Conservation (phyloP, 2,888 invertebrate species). For the Leucoma salicis region DNA sequence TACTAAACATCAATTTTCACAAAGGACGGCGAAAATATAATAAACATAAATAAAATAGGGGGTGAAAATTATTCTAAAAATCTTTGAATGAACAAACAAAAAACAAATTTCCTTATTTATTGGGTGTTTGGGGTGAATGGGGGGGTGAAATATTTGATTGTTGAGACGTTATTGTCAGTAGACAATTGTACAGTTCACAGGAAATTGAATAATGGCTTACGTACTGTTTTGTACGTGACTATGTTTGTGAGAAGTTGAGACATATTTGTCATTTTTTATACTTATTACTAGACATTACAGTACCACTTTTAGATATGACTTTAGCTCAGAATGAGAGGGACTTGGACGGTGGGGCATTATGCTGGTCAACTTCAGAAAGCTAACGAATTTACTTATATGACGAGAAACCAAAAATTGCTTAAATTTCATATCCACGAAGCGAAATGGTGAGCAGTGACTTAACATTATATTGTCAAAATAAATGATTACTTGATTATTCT, state of each 20-base stretch:
- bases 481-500: too few relatives aligned
- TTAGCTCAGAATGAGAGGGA: too few relatives aligned
- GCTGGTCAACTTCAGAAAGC: too few relatives aligned
- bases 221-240: conserved; percentile 33
- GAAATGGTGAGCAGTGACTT: too few relatives aligned
- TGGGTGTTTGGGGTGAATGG: conserved; percentile 9
- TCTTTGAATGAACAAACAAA: conserved; percentile 17
- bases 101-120: conserved; percentile 38
- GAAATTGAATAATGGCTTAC: conserved; percentile 67
- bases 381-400: too few relatives aligned
- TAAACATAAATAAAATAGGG: conserved; percentile 9
- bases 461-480: too few relatives aligned
- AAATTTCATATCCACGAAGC: too few relatives aligned
- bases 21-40: conserved; percentile 3
- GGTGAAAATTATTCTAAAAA: conserved; percentile 24
- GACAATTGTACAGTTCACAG: conserved; percentile 51
- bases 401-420: too few relatives aligned
- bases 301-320: too few relatives aligned
- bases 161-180: conserved; percentile 57
- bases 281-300: too few relatives aligned
- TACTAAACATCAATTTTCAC: conserved; percentile 7
- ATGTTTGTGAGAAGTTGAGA: conserved; percentile 17
- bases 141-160: conserved; percentile 54
- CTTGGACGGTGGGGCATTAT: too few relatives aligned
- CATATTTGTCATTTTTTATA: too few relatives aligned